Evolutionary conservation across 2,113 vertebrate genomes (phyloP).

Genomic region (Gadus macrocephalus): DNA sequence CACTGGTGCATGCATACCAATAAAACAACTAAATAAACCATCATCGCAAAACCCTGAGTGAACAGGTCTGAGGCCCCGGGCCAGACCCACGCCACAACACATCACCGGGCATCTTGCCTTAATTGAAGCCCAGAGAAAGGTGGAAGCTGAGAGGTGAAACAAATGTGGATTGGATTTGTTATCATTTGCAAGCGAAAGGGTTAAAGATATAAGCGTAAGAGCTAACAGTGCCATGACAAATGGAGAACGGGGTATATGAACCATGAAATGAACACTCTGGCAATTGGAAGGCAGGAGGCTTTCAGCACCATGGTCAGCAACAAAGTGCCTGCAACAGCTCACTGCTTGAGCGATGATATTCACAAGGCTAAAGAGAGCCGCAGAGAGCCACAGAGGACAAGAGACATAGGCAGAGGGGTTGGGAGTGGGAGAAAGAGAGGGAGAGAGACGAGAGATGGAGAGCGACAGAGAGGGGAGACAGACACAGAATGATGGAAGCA

Average conservation of each 20-base stretch:
- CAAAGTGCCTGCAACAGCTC: conserved; percentile 78
- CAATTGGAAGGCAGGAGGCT: conserved; percentile 75
- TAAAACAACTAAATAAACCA: conserved; percentile 1
- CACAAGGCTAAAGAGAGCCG: conserved; percentile 59
- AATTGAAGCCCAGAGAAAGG: conserved; percentile 55
- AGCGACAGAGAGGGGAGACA: too few relatives aligned
- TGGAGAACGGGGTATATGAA: conserved; percentile 78
- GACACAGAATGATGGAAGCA: too few relatives aligned
- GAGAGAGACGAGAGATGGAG: neutral
- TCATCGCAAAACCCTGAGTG: conserved; percentile 2
- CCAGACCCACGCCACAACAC: too few relatives aligned
- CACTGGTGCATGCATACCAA: neutral
- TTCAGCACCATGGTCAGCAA: conserved; percentile 80
- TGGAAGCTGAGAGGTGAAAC: conserved; percentile 57
- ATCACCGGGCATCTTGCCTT: conserved; percentile 13
- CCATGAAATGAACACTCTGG: conserved; percentile 81
- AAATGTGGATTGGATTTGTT: conserved; percentile 75
- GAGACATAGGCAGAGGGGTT: conserved; percentile 25
- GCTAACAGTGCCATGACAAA: conserved; percentile 80
- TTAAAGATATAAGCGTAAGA: conserved; percentile 74
- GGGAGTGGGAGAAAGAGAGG: conserved; percentile 18
- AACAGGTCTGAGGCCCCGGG: neutral
- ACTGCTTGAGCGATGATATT: conserved; percentile 75
- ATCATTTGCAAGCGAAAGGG: conserved; percentile 75
- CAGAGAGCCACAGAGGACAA: conserved; percentile 48